A percentile compares a stretch with the other conserved stretches of the same genome.
Conservation (phyloP, 2,113 vertebrate genomes). For the Microcebus murinus region DNA sequence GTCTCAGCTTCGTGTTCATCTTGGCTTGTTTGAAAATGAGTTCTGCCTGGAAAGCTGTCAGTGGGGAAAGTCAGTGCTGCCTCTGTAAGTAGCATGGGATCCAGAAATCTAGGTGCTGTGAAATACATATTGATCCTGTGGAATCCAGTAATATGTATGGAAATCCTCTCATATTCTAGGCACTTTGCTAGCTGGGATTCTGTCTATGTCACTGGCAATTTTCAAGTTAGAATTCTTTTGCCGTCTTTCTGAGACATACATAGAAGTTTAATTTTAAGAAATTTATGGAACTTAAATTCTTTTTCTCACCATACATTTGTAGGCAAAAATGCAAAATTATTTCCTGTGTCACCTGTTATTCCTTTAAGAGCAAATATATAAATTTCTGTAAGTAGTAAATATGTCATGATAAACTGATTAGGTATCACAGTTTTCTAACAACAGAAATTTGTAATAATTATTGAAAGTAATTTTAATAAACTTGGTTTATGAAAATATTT, state of each 20-base stretch:
- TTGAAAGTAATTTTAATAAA: background rate
- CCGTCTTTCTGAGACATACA: background rate
- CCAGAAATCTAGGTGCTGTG: background rate
- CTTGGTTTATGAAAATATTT: constrained; percentile 31
- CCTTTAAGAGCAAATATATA: background rate
- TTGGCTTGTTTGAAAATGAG: background rate
- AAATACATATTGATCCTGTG: background rate
- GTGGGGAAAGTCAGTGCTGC: background rate
- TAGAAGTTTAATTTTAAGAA: constrained; percentile 33
- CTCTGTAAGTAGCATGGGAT: background rate
- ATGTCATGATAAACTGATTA: background rate
- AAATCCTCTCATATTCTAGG: background rate
- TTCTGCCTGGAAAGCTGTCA: background rate
- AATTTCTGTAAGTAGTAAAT: background rate
- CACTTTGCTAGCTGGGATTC: background rate
- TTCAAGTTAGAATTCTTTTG: background rate
- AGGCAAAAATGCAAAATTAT: constrained; percentile 10
- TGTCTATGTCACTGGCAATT: background rate
- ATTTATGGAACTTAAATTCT: background rate
- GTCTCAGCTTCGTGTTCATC: background rate
- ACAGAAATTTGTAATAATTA: background rate
- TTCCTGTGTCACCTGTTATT: constrained; percentile 2
- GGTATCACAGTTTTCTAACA: background rate
- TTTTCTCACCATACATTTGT: background rate
- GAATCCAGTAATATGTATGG: background rate